phyloP scores from a whole-genome alignment of 2,888 invertebrate species.

The Aplocera efformata region DNA sequence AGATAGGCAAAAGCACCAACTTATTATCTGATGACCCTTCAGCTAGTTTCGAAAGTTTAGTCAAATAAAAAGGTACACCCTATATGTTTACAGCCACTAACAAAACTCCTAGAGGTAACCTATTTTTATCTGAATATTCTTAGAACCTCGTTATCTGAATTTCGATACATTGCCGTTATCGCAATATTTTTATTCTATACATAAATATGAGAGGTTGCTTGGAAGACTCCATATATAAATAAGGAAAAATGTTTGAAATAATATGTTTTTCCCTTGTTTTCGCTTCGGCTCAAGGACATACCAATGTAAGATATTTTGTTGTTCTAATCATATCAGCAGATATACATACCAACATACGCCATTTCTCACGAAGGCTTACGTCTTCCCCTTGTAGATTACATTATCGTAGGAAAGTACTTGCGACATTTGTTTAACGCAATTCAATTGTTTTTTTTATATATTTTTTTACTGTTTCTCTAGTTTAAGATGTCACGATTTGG shows the following conservation, averaged over 20 bases:
- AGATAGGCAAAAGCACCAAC: no score
- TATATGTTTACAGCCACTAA: slow-evolving; percentile 1
- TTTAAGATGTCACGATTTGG: no score
- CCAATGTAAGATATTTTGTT: slow-evolving; percentile 34
- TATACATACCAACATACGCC: no score
- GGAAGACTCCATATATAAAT: slow-evolving; percentile 1
- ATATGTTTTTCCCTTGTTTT: slow-evolving; percentile 26
- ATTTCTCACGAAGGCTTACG: no score
- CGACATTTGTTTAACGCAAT: no score
- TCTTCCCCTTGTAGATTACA: no score
- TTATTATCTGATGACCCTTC: no score
- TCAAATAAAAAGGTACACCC: no score
- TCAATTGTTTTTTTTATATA: no score
- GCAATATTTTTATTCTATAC: background rate
- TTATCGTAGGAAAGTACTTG: no score
- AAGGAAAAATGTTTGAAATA: slow-evolving; percentile 21
- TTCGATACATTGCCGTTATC: slow-evolving; percentile 11
- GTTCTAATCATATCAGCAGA: background rate
- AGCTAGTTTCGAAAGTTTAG: no score
- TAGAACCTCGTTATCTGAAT: slow-evolving; percentile 8
- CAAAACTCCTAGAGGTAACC: background rate
- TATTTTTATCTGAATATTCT: slow-evolving; percentile 7
- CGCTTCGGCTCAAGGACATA: slow-evolving; percentile 33
- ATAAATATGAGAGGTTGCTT: slow-evolving; percentile 1
- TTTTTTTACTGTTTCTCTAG: no score